These are phyloP conservation scores for Balearica regulorum DNA, from an alignment of 2,797 vertebrate genomes.

Conservation along the genomic window DNA sequence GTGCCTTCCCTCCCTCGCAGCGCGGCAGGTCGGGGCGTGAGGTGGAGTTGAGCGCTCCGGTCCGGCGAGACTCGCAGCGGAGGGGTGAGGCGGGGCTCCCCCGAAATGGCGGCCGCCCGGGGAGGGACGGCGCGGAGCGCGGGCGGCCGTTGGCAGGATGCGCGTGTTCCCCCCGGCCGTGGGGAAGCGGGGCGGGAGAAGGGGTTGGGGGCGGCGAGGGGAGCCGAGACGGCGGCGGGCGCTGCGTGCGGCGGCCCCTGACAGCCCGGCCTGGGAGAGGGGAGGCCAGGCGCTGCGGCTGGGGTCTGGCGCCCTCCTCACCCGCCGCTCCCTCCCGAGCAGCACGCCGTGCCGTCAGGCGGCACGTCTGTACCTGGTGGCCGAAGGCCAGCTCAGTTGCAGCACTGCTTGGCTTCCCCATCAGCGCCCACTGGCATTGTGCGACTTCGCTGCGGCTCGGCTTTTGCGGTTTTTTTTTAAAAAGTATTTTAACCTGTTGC, in stretches of 20 bases:
- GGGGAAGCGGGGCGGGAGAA: neutral
- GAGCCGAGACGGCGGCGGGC: neutral
- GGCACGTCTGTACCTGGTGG: neutral
- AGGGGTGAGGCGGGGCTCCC: neutral
- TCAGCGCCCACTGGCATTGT: neutral
- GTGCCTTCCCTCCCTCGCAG: neutral
- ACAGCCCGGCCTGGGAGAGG: neutral
- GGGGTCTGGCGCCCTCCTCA: neutral
- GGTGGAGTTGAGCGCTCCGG: neutral
- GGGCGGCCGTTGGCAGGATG: neutral
- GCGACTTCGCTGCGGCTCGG: neutral
- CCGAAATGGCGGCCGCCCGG: conserved; percentile 16
- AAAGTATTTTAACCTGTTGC: neutral
- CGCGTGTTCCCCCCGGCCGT: neutral
- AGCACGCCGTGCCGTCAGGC: no score
- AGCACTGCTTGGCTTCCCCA: fast-evolving
- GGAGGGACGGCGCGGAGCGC: neutral
- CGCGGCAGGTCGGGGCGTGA: neutral
- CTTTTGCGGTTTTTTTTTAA: fast-evolving
- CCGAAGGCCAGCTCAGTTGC: fast-evolving
- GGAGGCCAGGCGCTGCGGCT: neutral
- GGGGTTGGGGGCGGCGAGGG: neutral
- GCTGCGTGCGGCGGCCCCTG: neutral
- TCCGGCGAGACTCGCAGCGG: neutral
- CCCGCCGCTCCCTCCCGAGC: neutral